Evolutionary conservation across 1,140 invertebrate genomes (phyloP).

Genomic region (Pseudomyrmex concolor): DNA sequence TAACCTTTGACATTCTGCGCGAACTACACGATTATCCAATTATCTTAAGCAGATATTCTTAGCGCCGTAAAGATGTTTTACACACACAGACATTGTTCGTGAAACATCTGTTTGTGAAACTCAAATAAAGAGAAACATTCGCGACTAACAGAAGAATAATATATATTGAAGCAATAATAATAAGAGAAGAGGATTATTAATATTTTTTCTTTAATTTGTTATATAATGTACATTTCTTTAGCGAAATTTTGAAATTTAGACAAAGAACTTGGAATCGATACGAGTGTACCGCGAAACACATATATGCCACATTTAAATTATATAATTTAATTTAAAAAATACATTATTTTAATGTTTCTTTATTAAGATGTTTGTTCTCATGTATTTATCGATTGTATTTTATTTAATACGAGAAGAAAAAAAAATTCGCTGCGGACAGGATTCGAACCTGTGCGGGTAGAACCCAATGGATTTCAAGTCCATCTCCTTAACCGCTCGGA

Average conservation of each 20-base stretch:
- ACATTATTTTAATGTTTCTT: not conserved
- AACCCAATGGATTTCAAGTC: conserved; percentile 94
- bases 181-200: too few species aligned
- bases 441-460: conserved; percentile 93
- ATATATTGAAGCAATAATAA: too few species aligned
- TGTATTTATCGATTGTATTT: not conserved
- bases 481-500: conserved; percentile 91
- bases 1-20: conserved; percentile 27
- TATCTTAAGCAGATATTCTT: conserved; percentile 33
- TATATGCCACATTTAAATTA: too few species aligned
- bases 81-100: too few species aligned
- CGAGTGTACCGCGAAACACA: not conserved
- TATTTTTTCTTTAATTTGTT: too few species aligned
- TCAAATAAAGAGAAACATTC: too few species aligned
- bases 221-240: too few species aligned
- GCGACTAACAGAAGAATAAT: too few species aligned
- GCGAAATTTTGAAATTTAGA: too few species aligned
- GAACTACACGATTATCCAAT: not conserved
- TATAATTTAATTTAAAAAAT: not conserved
- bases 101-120: not conserved
- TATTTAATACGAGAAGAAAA: conserved; percentile 63
- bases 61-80: not conserved
- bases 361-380: not conserved
- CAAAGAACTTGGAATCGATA: too few species aligned
- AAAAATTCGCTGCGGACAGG: conserved; percentile 90